Evolutionary conservation across 2,888 invertebrate species (phyloP), one percentile per base, ranked within the genome.

Genomic region (Boloria selene): DNA sequence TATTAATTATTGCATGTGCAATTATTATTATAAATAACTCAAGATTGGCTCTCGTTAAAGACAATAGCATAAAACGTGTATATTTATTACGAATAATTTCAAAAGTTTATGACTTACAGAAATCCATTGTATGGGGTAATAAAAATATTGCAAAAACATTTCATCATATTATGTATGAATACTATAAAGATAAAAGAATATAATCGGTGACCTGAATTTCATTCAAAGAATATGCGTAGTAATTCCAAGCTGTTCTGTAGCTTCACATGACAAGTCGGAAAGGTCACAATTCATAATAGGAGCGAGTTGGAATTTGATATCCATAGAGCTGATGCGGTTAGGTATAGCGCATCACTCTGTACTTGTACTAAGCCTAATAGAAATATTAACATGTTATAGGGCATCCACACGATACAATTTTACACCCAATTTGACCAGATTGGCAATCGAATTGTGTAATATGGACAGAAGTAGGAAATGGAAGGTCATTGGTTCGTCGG

Each of bases 291-390:
- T 61, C 67, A 67, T 61, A 69, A 69, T 69, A 64, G 61, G 56
- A 66, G 64, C 70, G 42, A 56, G 69, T 59, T 66, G 55, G 59
- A 71, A 70, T 64, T 65, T 65, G 65, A 71, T 69, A 68, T 47
- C 59, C 68, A 68, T 66, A 61, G 61, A 65, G 59, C 50, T 65
- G 50, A 64, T 69, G 64, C 18, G 64, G 64, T 59, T 58, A 59
- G 58, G 47, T 47, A 26, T 56, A 22, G 22, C 26, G 4, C 45
- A 56, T 45, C 26, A 13, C 44, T 55, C n/a, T n/a, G 44, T 56
- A 26, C 45, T n/a, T 45, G 42, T 2, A 0, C n/a, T 18, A 14
- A 17, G 44, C 18, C n/a, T 56, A 38, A 18, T 6, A 22, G 10
- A 56, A 7, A 52, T 52, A 22, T 22, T 14, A 22, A 56, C 44